Percentiles rank a stretch among this genome's conserved stretches.
These are phyloP conservation scores for Papilio elwesi DNA, from an alignment of 2,888 invertebrate genomes.

Conservation along the genomic window DNA sequence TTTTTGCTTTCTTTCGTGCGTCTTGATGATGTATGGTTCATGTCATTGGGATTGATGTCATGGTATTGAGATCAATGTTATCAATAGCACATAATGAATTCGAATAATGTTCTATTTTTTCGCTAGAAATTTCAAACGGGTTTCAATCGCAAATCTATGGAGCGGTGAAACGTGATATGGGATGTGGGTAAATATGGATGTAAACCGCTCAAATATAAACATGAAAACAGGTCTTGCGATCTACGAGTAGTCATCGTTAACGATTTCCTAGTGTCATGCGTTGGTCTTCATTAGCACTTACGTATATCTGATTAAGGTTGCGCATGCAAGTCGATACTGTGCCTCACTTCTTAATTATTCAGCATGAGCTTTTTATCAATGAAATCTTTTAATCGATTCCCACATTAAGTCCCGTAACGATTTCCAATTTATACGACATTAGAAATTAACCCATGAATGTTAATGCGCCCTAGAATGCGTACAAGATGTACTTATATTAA, in stretches of 20 bases:
- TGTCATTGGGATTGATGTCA: no score
- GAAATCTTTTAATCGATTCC: conserved; percentile 16
- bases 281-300: conserved; percentile 15
- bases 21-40: no score
- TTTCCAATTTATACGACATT: neutral
- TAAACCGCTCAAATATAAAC: conserved; percentile 8
- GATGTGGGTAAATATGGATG: neutral
- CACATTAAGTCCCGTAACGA: conserved; percentile 5
- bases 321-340: conserved; percentile 14
- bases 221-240: conserved; percentile 14
- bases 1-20: no score
- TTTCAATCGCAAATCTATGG: neutral
- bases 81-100: no score
- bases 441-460: neutral
- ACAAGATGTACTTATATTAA: no score
- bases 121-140: neutral
- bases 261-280: conserved; percentile 16
- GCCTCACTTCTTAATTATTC: conserved; percentile 1
- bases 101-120: neutral
- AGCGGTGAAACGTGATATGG: conserved; percentile 13
- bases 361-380: conserved; percentile 10
- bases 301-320: conserved; percentile 16
- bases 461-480: neutral
- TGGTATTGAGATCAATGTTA: no score
- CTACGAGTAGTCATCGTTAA: conserved; percentile 8